Conservation (phyloP, 2,113 vertebrate genomes). For the Pleuronectes platessa region DNA sequence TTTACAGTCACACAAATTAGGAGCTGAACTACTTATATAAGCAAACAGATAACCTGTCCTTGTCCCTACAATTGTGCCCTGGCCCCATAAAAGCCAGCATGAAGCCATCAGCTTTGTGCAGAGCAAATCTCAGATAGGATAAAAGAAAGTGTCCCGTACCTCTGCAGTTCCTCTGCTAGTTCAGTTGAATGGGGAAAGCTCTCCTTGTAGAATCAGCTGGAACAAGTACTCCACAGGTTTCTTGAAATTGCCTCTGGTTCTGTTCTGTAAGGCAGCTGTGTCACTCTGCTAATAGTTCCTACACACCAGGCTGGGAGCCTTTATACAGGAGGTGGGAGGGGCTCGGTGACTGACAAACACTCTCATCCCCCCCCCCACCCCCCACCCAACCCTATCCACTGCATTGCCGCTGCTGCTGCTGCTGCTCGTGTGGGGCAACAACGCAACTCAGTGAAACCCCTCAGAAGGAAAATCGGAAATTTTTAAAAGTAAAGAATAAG, state of each 20-base stretch:
- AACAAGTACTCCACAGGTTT: conserved; percentile 78
- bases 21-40: conserved; percentile 73
- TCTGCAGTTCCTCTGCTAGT: conserved; percentile 76
- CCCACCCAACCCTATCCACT: conserved; percentile 44
- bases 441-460: conserved; percentile 15
- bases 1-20: conserved; percentile 45
- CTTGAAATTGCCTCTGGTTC: conserved; percentile 67
- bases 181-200: conserved; percentile 66
- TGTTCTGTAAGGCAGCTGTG: conserved; percentile 79
- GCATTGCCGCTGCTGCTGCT: conserved; percentile 27
- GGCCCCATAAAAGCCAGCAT: conserved; percentile 72
- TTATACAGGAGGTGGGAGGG: conserved; percentile 86
- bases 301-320: conserved; percentile 75
- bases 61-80: conserved; percentile 70
- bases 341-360: conserved; percentile 67
- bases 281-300: conserved; percentile 86
- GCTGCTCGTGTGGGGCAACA: conserved; percentile 22
- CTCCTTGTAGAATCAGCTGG: conserved; percentile 60
- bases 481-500: neutral
- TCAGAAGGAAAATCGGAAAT: neutral
- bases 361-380: conserved; percentile 67
- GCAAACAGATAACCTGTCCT: conserved; percentile 72
- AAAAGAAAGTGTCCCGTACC: conserved; percentile 77
- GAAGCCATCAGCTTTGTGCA: conserved; percentile 67
- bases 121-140: conserved; percentile 37